Conservation (phyloP, 2,113 vertebrate genomes). For the Takifugu flavidus region DNA sequence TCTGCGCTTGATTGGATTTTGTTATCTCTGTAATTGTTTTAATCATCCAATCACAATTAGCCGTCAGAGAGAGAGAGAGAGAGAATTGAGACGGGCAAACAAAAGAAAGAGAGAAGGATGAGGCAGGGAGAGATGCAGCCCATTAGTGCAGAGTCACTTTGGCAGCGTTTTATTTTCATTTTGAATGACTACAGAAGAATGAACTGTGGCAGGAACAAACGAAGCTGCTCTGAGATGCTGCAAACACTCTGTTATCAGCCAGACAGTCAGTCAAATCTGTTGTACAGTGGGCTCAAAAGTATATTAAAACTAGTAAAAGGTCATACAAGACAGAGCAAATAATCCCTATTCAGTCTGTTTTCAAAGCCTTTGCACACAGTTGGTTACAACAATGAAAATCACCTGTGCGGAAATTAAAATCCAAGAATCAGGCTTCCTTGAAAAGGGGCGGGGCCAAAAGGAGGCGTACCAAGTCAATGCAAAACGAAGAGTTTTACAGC, state of each 20-base stretch:
- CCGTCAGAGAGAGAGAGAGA: conserved; percentile 22
- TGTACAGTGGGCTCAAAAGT: too few relatives aligned
- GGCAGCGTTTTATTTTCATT: conserved; percentile 11
- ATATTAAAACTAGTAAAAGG: too few relatives aligned
- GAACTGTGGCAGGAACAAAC: conserved; percentile 27
- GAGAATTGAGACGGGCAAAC: not conserved
- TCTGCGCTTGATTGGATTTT: conserved; percentile 57
- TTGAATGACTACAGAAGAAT: conserved; percentile 20
- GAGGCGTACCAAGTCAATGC: too few relatives aligned
- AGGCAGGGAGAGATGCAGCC: not conserved
- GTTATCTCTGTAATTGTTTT: conserved; percentile 65
- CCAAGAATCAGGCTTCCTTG: too few relatives aligned
- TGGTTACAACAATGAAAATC: too few relatives aligned
- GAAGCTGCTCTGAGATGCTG: conserved; percentile 18
- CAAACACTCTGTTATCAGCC: conserved; percentile 33
- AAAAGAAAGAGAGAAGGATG: not conserved
- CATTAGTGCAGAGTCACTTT: conserved; percentile 11
- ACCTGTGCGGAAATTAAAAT: too few relatives aligned
- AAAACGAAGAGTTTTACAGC: too few relatives aligned
- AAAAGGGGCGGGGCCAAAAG: too few relatives aligned
- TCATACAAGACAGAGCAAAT: too few relatives aligned
- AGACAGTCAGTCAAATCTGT: too few relatives aligned
- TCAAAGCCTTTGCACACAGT: too few relatives aligned
- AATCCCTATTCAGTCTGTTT: too few relatives aligned
- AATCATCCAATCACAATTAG: conserved; percentile 61